A percentile compares a stretch with the other conserved stretches of the same genome.
Conservation (phyloP, 2,888 invertebrate genomes). For the Orthosia cruda region DNA sequence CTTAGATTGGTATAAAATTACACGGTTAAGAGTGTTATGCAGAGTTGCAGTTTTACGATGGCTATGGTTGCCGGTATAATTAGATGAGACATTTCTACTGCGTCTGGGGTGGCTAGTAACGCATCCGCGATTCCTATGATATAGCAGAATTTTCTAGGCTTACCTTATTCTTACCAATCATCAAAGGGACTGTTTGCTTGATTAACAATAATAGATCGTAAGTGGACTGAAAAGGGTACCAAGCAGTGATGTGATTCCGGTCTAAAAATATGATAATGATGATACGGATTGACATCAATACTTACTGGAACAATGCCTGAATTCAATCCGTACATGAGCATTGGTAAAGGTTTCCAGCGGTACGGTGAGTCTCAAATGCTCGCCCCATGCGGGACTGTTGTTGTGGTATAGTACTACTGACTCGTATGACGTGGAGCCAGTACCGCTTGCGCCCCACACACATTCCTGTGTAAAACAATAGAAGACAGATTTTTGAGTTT, state of each 20-base stretch:
- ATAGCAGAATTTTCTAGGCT: neutral
- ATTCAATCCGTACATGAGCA: conserved; percentile 98
- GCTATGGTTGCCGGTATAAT: neutral
- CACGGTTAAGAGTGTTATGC: neutral
- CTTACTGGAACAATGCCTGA: conserved; percentile 98
- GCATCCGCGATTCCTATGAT: neutral
- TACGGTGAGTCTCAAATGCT: conserved; percentile 96
- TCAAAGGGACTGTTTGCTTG: neutral
- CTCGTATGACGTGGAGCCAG: conserved; percentile 94
- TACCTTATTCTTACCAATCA: too few species aligned
- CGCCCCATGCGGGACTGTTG: conserved; percentile 98
- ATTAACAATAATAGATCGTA: neutral
- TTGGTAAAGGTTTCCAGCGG: conserved; percentile 98
- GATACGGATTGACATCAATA: conserved; percentile 55
- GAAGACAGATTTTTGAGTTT: neutral
- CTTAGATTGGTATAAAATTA: neutral
- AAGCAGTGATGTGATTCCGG: too few species aligned
- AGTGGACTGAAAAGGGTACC: neutral
- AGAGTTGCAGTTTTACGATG: neutral
- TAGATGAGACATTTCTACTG: neutral
- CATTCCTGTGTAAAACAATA: conserved; percentile 92
- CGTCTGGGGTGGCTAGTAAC: neutral
- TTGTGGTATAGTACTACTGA: conserved; percentile 98
- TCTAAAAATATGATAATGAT: too few species aligned
- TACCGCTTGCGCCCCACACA: conserved; percentile 97